Evolutionary conservation across 35 echinoderm and acorn worm species (phyloP).

Genomic region (Hemicentrotus pulcherrimus): DNA sequence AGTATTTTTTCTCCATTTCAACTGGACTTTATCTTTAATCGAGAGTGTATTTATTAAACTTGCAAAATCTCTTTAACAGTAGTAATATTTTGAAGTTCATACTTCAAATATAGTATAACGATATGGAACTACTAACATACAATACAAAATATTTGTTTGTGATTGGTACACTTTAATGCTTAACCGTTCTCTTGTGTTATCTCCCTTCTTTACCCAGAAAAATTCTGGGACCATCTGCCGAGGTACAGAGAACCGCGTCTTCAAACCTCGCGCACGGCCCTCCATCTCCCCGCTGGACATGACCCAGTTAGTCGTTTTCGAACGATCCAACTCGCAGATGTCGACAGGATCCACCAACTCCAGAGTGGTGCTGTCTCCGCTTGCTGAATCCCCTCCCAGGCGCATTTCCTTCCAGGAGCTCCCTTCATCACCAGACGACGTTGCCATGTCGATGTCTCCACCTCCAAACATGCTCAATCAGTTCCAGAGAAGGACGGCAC

Average conservation of each 20-base stretch:
- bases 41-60: too few relatives aligned
- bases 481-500: background rate
- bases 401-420: conserved; percentile 40
- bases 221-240: conserved; percentile 79
- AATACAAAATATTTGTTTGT: too few relatives aligned
- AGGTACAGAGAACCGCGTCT: conserved; percentile 67
- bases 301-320: conserved; percentile 84
- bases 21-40: too few relatives aligned
- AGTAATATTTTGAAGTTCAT: too few relatives aligned
- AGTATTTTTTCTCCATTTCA: too few relatives aligned
- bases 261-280: conserved; percentile 62
- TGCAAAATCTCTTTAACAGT: too few relatives aligned
- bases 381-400: background rate
- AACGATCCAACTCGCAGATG: conserved; percentile 81
- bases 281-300: conserved; percentile 94
- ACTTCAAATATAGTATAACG: too few relatives aligned
- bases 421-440: conserved; percentile 72
- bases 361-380: background rate
- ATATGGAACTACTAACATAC: too few relatives aligned
- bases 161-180: background rate
- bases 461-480: background rate
- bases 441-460: conserved; percentile 82
- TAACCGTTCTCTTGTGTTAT: background rate
- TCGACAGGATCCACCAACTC: conserved; percentile 56
- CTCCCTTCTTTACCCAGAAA: conserved; percentile 54